A percentile compares a stretch with the other conserved stretches of the same genome.
phyloP scores from a whole-genome alignment of 2,797 vertebrate genomes.

The Microcaecilia unicolor region DNA sequence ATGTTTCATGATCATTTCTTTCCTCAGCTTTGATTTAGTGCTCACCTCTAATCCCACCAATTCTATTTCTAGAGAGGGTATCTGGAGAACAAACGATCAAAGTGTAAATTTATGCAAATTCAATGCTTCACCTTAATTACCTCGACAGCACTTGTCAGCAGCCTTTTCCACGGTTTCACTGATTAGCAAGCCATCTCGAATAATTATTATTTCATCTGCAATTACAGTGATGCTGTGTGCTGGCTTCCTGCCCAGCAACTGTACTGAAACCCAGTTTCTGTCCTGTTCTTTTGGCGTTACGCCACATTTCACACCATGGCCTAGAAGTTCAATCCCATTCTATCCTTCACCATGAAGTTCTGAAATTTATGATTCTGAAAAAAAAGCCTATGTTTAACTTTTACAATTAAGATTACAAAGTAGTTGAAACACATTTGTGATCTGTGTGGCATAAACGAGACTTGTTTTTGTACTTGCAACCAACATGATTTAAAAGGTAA shows the following conservation, averaged over 20 bases:
- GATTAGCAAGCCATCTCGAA: slow-evolving; percentile 50
- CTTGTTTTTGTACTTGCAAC: too few relatives aligned
- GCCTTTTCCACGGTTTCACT: slow-evolving; percentile 38
- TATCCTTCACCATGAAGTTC: slow-evolving; percentile 14
- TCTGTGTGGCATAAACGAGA: too few relatives aligned
- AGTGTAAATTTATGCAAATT: slow-evolving; percentile 59
- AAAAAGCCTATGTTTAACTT: slow-evolving; percentile 4
- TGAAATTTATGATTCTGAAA: slow-evolving; percentile 11
- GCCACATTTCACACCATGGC: not conserved
- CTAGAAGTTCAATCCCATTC: slow-evolving; percentile 9
- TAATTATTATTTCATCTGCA: slow-evolving; percentile 56
- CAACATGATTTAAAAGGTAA: too few relatives aligned
- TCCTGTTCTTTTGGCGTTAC: slow-evolving; percentile 6
- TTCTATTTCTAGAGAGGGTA: slow-evolving; percentile 32
- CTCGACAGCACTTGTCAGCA: slow-evolving; percentile 38
- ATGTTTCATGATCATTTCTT: slow-evolving; percentile 31
- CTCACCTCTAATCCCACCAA: slow-evolving; percentile 18
- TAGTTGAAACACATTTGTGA: too few relatives aligned
- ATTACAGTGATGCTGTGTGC: slow-evolving; percentile 33
- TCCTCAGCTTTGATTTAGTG: slow-evolving; percentile 38
- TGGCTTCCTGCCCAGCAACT: slow-evolving; percentile 28
- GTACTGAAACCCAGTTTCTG: not conserved
- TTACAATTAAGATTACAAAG: not conserved
- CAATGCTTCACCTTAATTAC: slow-evolving; percentile 56
- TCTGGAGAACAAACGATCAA: slow-evolving; percentile 49